Evolutionary conservation across 2,888 invertebrate species (phyloP), one percentile per base, ranked within the genome.

Genomic region (Cephalotes varians): DNA sequence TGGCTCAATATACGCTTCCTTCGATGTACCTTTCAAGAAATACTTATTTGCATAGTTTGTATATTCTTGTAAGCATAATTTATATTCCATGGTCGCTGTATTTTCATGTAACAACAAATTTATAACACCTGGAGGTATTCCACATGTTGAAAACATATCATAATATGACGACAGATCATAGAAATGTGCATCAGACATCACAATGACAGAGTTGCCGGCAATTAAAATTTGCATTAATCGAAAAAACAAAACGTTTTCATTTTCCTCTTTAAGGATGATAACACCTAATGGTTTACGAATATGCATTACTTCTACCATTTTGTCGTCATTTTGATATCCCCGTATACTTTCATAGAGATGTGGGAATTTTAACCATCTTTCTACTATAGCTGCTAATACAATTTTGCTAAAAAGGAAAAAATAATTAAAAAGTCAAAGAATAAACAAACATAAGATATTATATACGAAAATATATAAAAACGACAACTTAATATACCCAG

Each of bases 201-300:
- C 37, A 76, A 76, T 76, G 12, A 49, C 49, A 40, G 51, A 37
- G n/a, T 76, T 76, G 5, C 67, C 67, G 67, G 37, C 9, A 67
- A 76, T 51, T 67, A 76, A 40, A 51, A 6, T 25, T 67, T 31
- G 31, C 1, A 10, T 67, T n/a, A 67, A 51, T 28, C 51, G 76
- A 10, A 51, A n/a, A 76, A 76, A 51, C 3, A 76, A 40, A 28
- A 25, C 15, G n/a, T 12, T 60, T 73, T 60, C 65, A 28, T 28
- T 25, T 51, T 25, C 1, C 12, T 51, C 67, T 25, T 5, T 74
- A 25, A 74, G 40, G 3, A 44, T 28, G 37, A 54, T 47, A 67
- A 67, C 9, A 10, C n/a, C 49, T n/a, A 9, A 9, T 65, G 51
- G 10, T 9, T 15, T 21, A 28, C 5, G 37, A 37, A 2, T 40